A percentile compares a stretch with the other conserved stretches of the same genome.
Conservation (phyloP, 1,140 invertebrate genomes). For the Helicorthomorpha holstii region DNA sequence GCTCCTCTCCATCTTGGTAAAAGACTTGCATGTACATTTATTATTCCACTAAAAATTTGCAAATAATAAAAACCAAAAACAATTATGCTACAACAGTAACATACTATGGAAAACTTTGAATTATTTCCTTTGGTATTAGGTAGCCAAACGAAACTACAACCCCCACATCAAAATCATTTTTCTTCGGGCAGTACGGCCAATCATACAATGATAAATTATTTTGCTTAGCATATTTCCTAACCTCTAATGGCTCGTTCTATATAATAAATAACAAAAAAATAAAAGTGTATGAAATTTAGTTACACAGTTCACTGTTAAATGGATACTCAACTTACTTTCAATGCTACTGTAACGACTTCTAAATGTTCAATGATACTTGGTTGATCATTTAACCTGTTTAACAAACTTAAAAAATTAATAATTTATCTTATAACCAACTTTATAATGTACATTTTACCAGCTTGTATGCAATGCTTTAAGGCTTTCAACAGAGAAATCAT, state of each 20-base stretch:
- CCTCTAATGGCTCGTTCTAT: conserved; percentile 14
- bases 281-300: conserved; percentile 8
- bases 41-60: conserved; percentile 50
- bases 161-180: conserved; percentile 24
- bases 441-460: neutral
- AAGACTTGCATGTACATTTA: conserved; percentile 81
- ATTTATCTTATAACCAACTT: neutral
- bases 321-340: neutral
- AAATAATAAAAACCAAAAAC: conserved; percentile 7
- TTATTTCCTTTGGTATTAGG: conserved; percentile 23
- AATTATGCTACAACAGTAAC: neutral
- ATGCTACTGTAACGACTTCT: neutral
- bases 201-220: conserved; percentile 15
- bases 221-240: conserved; percentile 16
- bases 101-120: conserved; percentile 20
- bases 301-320: conserved; percentile 3
- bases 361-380: neutral
- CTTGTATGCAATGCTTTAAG: neutral
- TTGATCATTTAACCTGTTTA: neutral
- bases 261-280: conserved; percentile 10
- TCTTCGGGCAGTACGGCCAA: conserved; percentile 21
- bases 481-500: conserved; percentile 5
- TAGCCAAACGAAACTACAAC: conserved; percentile 30
- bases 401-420: neutral
- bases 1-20: conserved; percentile 85